These are phyloP conservation scores for Pseudopleuronectes americanus DNA, from an alignment of 2,797 vertebrate species.

Conservation along the genomic window DNA sequence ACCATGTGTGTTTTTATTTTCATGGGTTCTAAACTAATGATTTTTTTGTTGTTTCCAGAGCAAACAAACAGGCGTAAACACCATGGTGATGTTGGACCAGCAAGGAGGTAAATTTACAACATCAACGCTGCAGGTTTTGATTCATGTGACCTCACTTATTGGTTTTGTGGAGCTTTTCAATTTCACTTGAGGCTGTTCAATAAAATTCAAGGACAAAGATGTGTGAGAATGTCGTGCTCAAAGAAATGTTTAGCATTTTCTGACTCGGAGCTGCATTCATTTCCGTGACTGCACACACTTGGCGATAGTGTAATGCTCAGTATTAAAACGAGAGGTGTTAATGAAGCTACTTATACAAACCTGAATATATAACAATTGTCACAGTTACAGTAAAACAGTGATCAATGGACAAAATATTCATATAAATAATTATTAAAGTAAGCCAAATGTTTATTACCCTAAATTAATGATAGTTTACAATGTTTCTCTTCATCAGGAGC, in stretches of 20 bases:
- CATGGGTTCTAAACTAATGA: conserved; percentile 7
- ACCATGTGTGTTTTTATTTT: not conserved
- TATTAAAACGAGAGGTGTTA: too few species aligned
- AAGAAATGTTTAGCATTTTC: not conserved
- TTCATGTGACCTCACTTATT: not conserved
- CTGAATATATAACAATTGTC: not conserved
- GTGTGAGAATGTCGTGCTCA: not conserved
- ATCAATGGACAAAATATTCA: too few species aligned
- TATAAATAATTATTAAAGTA: too few species aligned
- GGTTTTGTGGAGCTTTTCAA: not conserved
- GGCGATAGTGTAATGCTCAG: too few species aligned
- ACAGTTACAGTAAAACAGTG: too few species aligned
- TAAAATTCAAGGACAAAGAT: too few species aligned
- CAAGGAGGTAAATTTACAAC: conserved; percentile 88
- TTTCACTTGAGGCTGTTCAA: not conserved
- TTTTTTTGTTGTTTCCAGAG: conserved; percentile 78
- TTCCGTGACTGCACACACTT: not conserved
- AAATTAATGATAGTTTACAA: too few species aligned
- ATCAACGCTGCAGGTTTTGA: not conserved
- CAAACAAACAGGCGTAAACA: conserved; percentile 92
- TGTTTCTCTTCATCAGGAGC: too few species aligned
- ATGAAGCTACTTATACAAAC: not conserved
- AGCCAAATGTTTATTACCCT: too few species aligned
- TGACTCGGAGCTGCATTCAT: not conserved
- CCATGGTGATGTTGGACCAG: conserved; percentile 92